These are phyloP conservation scores for Cuculus canorus DNA, from an alignment of 2,797 vertebrate genomes.

Conservation along the genomic window DNA sequence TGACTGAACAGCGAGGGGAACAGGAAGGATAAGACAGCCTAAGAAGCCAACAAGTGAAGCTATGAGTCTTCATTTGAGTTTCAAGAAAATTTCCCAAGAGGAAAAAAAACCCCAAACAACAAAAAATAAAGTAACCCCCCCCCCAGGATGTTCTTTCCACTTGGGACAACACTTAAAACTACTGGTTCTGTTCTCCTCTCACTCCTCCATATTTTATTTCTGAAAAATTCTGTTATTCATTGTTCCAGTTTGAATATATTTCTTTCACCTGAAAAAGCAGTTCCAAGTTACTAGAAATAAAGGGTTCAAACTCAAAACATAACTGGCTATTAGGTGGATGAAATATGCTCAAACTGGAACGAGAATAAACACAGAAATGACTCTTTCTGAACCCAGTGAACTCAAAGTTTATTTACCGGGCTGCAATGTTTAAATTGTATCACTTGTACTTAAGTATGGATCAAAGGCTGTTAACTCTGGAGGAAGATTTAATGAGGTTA, in stretches of 20 bases:
- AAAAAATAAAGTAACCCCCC: rapidly evolving
- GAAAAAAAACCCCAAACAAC: background rate
- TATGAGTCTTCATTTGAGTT: background rate
- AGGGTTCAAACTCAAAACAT: background rate
- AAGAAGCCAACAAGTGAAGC: background rate
- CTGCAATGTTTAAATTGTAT: background rate
- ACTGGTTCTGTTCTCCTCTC: background rate
- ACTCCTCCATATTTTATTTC: background rate
- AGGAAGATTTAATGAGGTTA: slow-evolving; percentile 7
- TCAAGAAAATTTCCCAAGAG: background rate
- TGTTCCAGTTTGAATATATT: background rate
- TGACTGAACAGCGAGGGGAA: background rate
- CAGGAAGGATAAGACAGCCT: background rate
- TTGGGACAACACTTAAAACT: background rate
- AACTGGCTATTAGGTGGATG: background rate
- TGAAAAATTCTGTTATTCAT: background rate
- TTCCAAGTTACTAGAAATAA: background rate
- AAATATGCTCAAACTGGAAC: background rate
- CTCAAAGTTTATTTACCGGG: background rate
- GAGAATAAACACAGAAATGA: background rate
- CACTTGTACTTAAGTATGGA: background rate
- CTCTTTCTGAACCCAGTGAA: background rate
- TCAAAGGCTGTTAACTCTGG: slow-evolving; percentile 1
- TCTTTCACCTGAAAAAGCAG: background rate
- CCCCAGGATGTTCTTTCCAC: background rate